Base-by-base conservation (phyloP, 2,888 invertebrate species). In the Iselma pallidipennis region DNA sequence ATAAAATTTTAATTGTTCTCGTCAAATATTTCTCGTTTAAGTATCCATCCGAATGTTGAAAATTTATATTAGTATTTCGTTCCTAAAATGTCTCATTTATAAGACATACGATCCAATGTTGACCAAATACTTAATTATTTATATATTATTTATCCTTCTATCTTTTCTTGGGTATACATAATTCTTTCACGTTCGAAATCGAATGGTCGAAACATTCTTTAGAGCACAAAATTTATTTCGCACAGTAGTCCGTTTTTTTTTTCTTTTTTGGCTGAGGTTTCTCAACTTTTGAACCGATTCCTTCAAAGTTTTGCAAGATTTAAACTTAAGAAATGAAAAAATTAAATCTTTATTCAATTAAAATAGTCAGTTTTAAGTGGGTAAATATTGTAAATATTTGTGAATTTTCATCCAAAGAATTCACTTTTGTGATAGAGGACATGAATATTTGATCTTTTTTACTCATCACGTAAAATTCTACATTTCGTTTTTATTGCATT, bases 81-180 rank as follows among this genome's bases (percentile, higher is more conserved):
- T 26, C 49, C 42, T 49, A 42, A 55, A 57, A 55, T 53, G 61
- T 49, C 51, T 62, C 51, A 57, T 58, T 58, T 58, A 58, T 54
- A 55, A 57, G 62, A 58, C 55, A 58, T 58, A 58, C 56, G 59
- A 33, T 51, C 52, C 33, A 51, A 63, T 55, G 55, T 63, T 63
- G 63, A 59, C 59, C 59, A 59, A 59, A 51, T 19, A 51, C 50
- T 63, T 59, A 63, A 63, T 63, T 63, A 63, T 63, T 63, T 63
- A 63, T 63, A 59, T 63, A 59, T 59, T 63, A 59, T 63, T 63
- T 62, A 62, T 58, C 55, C 59, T 48, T 26, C 49, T 52, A 59
- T 59, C 58, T 53, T 57, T 63, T 63, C 58, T 59, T 59, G 56
- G 53, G 59, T 48, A 49, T 52, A 63, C 59, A 45, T 63, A 63